These are phyloP conservation scores for Ceramica pisi DNA, from an alignment of 2,888 invertebrate genomes.

Conservation along the genomic window DNA sequence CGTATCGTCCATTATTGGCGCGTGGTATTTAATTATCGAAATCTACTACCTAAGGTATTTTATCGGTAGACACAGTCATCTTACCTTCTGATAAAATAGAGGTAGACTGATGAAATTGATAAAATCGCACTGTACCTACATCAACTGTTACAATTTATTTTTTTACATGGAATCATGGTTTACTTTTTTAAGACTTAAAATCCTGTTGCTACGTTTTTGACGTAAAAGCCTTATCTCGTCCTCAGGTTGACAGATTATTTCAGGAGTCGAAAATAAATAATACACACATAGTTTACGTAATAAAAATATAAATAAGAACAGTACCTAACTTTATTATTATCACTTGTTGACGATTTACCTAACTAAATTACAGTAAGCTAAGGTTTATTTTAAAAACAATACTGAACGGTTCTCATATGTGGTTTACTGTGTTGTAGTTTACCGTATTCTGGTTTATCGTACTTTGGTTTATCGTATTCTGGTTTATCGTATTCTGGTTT, in stretches of 20 bases:
- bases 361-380: constrained; percentile 40
- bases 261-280: constrained; percentile 36
- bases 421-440: constrained; percentile 39
- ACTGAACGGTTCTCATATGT: constrained; percentile 48
- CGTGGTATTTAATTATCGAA: neutral
- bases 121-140: too few species aligned
- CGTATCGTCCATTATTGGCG: neutral
- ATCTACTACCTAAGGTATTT: neutral
- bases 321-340: constrained; percentile 49
- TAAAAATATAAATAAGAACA: constrained; percentile 54
- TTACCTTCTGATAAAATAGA: neutral
- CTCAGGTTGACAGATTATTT: neutral
- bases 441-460: too few species aligned
- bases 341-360: constrained; percentile 30
- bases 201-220: neutral
- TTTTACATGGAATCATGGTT: constrained; percentile 15
- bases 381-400: constrained; percentile 35
- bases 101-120: too few species aligned
- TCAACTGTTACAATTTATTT: neutral
- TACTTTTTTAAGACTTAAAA: neutral
- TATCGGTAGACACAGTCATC: neutral
- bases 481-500: constrained; percentile 32
- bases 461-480: too few species aligned
- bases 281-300: constrained; percentile 26
- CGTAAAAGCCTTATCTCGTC: neutral